Conservation (phyloP, 1,140 invertebrate genomes). For the Heliconius hewitsoni region DNA sequence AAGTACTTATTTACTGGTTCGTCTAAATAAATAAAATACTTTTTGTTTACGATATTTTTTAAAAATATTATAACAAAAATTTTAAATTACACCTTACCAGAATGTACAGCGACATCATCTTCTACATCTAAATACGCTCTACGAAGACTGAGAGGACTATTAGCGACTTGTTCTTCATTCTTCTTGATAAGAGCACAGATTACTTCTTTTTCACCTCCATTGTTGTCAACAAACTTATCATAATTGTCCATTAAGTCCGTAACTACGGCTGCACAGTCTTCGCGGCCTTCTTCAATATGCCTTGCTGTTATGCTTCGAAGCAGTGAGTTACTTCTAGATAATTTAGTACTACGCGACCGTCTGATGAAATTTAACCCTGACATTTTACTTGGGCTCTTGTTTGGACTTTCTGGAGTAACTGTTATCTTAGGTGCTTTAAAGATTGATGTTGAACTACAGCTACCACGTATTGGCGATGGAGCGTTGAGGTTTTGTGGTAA, state of each 20-base stretch:
- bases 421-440: constrained; percentile 76
- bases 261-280: constrained; percentile 63
- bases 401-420: constrained; percentile 73
- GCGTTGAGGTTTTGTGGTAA: constrained; percentile 81
- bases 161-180: constrained; percentile 70
- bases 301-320: constrained; percentile 78
- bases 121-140: constrained; percentile 81
- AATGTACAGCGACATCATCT: constrained; percentile 84
- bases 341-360: constrained; percentile 86
- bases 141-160: constrained; percentile 76
- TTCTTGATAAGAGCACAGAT: constrained; percentile 74
- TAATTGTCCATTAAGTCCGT: constrained; percentile 70
- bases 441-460: constrained; percentile 75
- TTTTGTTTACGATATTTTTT: background rate
- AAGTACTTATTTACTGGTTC: background rate
- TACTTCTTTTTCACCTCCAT: constrained; percentile 72
- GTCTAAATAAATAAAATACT: background rate
- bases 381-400: constrained; percentile 77
- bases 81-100: constrained; percentile 74
- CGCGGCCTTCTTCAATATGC: constrained; percentile 68
- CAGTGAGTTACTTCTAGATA: constrained; percentile 85
- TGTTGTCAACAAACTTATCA: constrained; percentile 70
- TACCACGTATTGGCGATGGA: constrained; percentile 69
- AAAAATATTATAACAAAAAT: background rate
- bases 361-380: constrained; percentile 84